These are phyloP conservation scores for Alca torda DNA, from an alignment of 2,797 vertebrate genomes.

Conservation along the genomic window DNA sequence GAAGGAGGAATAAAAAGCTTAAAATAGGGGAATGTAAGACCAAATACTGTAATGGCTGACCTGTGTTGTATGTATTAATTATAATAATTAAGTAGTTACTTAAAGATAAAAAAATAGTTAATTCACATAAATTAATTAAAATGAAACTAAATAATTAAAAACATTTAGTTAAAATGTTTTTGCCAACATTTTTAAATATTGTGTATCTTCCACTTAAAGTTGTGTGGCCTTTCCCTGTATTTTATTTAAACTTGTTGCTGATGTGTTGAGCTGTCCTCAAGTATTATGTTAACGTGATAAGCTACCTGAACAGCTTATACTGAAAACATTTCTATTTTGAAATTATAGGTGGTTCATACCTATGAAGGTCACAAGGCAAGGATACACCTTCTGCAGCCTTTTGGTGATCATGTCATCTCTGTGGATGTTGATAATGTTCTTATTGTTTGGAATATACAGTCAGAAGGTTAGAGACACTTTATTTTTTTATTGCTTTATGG, in stretches of 20 bases:
- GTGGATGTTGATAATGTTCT: constrained; percentile 85
- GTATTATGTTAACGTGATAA: not conserved
- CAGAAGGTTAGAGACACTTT: constrained; percentile 80
- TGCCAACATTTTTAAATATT: not conserved
- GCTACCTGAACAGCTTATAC: not conserved
- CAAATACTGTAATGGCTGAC: not conserved
- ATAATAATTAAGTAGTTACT: not conserved
- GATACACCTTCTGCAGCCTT: constrained; percentile 88
- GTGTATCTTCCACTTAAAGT: not conserved
- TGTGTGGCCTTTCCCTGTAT: not conserved
- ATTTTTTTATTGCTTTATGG: not conserved
- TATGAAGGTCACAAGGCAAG: constrained; percentile 88
- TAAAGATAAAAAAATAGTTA: not conserved
- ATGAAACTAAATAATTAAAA: not conserved
- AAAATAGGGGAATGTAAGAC: not conserved
- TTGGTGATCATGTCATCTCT: constrained; percentile 93
- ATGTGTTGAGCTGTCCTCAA: not conserved
- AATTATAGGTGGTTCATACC: constrained; percentile 85
- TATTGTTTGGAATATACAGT: constrained; percentile 90
- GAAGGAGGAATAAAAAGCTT: not conserved
- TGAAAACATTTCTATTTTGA: constrained; percentile 16
- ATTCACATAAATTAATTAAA: fast-evolving
- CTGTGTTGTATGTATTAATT: not conserved
- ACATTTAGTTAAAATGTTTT: not conserved
- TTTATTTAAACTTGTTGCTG: not conserved